phyloP scores from a whole-genome alignment of 2,113 vertebrate species.

The Alexandromys fortis region DNA sequence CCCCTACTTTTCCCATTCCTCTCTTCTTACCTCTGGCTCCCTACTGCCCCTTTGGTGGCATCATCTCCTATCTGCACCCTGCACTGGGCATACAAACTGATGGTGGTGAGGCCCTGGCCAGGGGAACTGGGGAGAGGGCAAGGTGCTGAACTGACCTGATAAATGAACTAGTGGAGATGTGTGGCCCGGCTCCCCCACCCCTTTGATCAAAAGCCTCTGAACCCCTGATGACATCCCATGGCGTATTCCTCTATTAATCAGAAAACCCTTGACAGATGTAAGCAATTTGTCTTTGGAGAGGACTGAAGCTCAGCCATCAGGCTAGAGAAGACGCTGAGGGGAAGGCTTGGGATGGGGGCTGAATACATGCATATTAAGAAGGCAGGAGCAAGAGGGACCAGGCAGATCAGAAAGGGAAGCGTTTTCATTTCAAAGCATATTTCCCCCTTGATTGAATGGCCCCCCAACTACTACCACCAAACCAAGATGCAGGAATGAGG shows the following conservation, averaged over 20 bases:
- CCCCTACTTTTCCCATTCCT: neutral
- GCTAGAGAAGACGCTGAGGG: constrained; percentile 63
- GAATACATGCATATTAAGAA: constrained; percentile 81
- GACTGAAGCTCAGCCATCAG: constrained; percentile 33
- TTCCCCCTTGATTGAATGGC: constrained; percentile 77
- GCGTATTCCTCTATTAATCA: constrained; percentile 81
- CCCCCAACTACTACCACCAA: constrained; percentile 56
- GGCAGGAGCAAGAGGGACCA: constrained; percentile 61
- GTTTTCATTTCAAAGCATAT: constrained; percentile 83
- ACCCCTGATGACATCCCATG: constrained; percentile 78
- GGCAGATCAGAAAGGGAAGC: constrained; percentile 75
- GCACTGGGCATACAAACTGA: neutral
- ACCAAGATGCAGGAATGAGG: constrained; percentile 64
- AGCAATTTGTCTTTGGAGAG: constrained; percentile 75
- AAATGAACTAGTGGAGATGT: constrained; percentile 63
- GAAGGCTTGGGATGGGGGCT: constrained; percentile 61
- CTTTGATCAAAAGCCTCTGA: constrained; percentile 78
- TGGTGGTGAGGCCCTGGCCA: neutral
- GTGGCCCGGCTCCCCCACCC: constrained; percentile 63
- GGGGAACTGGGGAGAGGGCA: neutral
- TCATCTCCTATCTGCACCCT: neutral
- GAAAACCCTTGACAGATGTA: constrained; percentile 79
- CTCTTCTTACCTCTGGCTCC: neutral
- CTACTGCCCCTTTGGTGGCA: neutral
- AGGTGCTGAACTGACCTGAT: constrained; percentile 72